These are phyloP conservation scores for Eurytoma adleriae DNA, from an alignment of 2,888 invertebrate species.

Conservation along the genomic window DNA sequence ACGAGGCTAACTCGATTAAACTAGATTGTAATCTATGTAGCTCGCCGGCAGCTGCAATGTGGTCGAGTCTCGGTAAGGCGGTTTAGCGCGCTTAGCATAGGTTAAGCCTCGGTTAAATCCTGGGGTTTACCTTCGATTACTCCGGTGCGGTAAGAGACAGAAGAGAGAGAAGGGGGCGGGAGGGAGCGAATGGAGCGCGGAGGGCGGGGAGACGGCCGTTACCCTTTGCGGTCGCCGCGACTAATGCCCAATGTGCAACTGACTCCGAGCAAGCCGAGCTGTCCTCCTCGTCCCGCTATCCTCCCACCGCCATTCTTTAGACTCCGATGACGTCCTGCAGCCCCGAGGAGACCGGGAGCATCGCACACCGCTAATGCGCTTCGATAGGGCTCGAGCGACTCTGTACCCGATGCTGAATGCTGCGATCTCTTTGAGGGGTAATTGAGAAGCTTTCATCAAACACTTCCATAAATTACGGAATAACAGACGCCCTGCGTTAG, in stretches of 20 bases:
- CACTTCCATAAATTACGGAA: too few species aligned
- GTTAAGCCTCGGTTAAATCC: conserved; percentile 71
- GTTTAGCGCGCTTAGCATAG: conserved; percentile 72
- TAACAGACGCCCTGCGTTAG: too few species aligned
- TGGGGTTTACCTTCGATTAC: conserved; percentile 71
- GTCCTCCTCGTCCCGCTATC: not conserved
- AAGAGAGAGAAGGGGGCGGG: conserved; percentile 45
- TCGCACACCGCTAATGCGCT: not conserved
- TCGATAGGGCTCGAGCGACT: not conserved
- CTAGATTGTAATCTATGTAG: conserved; percentile 71
- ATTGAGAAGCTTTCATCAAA: too few species aligned
- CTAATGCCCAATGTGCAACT: conserved; percentile 32
- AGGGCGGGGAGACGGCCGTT: conserved; percentile 45
- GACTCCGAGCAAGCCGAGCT: conserved; percentile 11
- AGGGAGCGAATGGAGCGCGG: conserved; percentile 4
- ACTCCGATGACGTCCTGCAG: conserved; percentile 5
- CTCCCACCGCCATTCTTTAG: conserved; percentile 15
- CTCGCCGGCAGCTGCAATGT: conserved; percentile 48
- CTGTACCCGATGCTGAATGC: too few species aligned
- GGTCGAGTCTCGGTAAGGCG: conserved; percentile 66
- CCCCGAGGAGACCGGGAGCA: not conserved
- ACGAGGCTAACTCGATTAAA: conserved; percentile 70
- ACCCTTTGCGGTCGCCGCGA: conserved; percentile 45
- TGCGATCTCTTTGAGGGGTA: too few species aligned
- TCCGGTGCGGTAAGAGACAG: conserved; percentile 62